Evolutionary conservation across 2,113 vertebrate species (phyloP), one percentile per base, ranked within the genome.

Genomic region (Serinus canaria): DNA sequence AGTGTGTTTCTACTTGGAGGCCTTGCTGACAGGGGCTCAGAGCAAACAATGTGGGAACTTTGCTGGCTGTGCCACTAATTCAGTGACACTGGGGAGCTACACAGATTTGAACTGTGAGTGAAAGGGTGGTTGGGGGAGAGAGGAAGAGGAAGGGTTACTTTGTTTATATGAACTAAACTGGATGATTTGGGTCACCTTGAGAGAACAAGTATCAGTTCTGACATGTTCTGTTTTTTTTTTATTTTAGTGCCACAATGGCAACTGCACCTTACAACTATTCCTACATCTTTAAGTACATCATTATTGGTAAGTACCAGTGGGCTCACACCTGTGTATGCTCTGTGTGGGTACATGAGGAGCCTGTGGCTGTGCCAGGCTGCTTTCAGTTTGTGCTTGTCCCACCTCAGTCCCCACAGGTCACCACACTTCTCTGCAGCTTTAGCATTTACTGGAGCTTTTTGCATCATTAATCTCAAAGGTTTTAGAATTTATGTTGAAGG

Each of bases 221-320:
- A 97, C 15, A 0, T 58, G 28, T 37, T 94, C 18, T 93, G 0
- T 83, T 81, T 77, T 77, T 81, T 77, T 77, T 83, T 83, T 95
- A 73, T 98, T 98, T 64, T 93, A 99, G 98, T 94, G 97, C 98
- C 98, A 99, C 98, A 96, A 99, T 99, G 99, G 99, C 99, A 97
- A 99, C 99, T 81, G 99, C 99, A 97, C 99, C 99, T 74, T 99
- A 99, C 98, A 99, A 99, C 98, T 99, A 99, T 94, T 99, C 99
- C 91, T 99, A 99, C 98, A 99, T 99, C 98, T 99, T 99, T 97
- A 99, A 99, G 92, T 99, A 99, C 98, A 99, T 99, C 98, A 99
- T 99, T 95, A 99, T 99, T 95, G 99, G 99, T 99, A 97, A 99
- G 99, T 98, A 91, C 33, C 12, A 7, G 52, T 41, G 79, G 33